Evolutionary conservation across 2,113 vertebrate species (phyloP).

Genomic region (Hucho hucho): DNA sequence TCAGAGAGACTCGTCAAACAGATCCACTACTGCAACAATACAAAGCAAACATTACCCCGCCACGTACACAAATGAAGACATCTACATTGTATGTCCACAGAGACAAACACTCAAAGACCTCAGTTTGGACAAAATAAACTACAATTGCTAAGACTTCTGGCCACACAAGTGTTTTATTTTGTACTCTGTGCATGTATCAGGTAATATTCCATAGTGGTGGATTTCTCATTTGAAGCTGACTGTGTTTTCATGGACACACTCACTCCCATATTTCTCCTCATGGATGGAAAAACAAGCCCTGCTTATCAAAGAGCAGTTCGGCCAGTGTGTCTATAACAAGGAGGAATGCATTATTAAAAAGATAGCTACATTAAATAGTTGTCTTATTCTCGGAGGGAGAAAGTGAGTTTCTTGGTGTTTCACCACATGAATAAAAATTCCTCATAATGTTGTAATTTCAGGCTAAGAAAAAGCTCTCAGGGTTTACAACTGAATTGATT

Average conservation of each 20-base stretch:
- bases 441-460: slow-evolving; percentile 41
- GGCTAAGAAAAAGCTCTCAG: slow-evolving; percentile 41
- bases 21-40: neutral
- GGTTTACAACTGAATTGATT: slow-evolving; percentile 41
- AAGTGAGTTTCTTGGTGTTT: slow-evolving; percentile 34
- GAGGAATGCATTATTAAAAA: slow-evolving; percentile 60
- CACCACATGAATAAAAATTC: slow-evolving; percentile 40
- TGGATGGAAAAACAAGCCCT: slow-evolving; percentile 28
- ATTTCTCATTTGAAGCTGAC: slow-evolving; percentile 8
- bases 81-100: neutral
- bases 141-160: neutral
- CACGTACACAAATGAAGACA: neutral
- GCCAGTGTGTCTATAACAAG: slow-evolving; percentile 31
- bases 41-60: neutral
- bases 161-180: neutral
- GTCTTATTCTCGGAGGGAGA: slow-evolving; percentile 42
- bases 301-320: slow-evolving; percentile 32
- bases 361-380: slow-evolving; percentile 31
- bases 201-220: neutral
- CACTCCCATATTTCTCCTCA: slow-evolving; percentile 23
- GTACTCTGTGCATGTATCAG: neutral
- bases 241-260: slow-evolving; percentile 25
- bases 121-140: neutral
- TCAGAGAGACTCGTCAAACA: neutral
- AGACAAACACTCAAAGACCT: neutral